phyloP scores from a whole-genome alignment of 2,888 invertebrate genomes.

The Halictus ligatus region DNA sequence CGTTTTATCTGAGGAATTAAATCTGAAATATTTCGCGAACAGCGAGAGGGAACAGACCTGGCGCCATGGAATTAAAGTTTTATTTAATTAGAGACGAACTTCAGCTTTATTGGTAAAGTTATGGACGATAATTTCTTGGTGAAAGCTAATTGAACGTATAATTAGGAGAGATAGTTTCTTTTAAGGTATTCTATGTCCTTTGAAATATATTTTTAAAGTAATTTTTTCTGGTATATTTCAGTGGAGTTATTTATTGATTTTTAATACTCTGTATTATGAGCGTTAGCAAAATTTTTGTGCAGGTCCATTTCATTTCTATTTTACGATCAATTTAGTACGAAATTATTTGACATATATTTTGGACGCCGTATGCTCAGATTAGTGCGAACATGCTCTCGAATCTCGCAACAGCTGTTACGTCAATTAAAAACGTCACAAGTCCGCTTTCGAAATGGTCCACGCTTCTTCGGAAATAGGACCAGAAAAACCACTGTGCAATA shows the following conservation, averaged over 20 bases:
- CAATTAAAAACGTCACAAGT: background rate
- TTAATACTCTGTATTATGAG: too few species aligned
- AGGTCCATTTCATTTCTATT: too few species aligned
- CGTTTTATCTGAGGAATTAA: background rate
- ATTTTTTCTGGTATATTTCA: too few species aligned
- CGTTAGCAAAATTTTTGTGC: too few species aligned
- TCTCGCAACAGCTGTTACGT: background rate
- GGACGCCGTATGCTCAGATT: background rate
- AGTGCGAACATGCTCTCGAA: background rate
- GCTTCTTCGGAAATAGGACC: background rate
- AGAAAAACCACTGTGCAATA: constrained; percentile 27
- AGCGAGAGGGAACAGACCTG: background rate
- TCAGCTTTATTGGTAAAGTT: too few species aligned
- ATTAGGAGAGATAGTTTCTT: too few species aligned
- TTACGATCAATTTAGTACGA: background rate
- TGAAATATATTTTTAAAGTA: too few species aligned
- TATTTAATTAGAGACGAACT: background rate
- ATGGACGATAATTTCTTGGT: too few species aligned
- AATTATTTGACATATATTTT: background rate
- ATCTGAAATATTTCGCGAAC: background rate
- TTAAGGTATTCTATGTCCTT: too few species aligned
- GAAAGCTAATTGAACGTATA: too few species aligned
- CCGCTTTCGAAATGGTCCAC: background rate
- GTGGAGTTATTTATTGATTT: too few species aligned
- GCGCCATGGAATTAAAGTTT: background rate